Evolutionary conservation across 2,797 vertebrate genomes (phyloP).

Genomic region (Myotis daubentonii): DNA sequence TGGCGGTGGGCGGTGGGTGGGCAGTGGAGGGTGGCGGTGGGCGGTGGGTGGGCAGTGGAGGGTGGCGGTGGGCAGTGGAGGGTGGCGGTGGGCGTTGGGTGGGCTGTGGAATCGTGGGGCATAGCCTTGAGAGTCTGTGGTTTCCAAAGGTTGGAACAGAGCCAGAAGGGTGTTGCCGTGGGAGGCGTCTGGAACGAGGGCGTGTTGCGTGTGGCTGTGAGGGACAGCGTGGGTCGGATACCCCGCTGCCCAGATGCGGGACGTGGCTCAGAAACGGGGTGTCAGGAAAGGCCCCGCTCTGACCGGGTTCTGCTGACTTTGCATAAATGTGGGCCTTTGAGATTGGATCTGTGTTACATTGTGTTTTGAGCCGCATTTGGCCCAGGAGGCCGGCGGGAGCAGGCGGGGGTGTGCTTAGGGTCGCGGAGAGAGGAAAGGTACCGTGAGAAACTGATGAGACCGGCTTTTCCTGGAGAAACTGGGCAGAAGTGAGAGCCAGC

Average conservation of each 20-base stretch:
- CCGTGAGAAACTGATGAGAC: not conserved
- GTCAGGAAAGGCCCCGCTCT: not conserved
- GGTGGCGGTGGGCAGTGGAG: too few species aligned
- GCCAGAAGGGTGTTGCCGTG: not conserved
- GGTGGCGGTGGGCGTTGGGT: not conserved
- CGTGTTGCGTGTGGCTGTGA: not conserved
- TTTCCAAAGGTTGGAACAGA: not conserved
- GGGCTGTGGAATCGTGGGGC: not conserved
- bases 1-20: too few species aligned
- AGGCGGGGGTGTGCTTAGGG: not conserved
- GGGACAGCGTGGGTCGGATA: not conserved
- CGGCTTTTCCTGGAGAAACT: not conserved
- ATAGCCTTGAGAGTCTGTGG: not conserved
- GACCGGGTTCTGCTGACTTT: not conserved
- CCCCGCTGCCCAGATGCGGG: not conserved
- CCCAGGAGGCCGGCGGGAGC: not conserved
- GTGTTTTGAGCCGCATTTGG: not conserved
- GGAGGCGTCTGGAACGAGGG: not conserved
- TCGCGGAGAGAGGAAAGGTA: not conserved
- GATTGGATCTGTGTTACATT: not conserved
- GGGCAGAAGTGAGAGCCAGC: not conserved
- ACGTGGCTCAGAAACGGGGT: rapidly evolving
- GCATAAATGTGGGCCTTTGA: not conserved
- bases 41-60: too few species aligned
- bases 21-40: too few species aligned